Evolutionary conservation across 2,113 vertebrate species (phyloP).

Genomic region (Leucosticte australis): DNA sequence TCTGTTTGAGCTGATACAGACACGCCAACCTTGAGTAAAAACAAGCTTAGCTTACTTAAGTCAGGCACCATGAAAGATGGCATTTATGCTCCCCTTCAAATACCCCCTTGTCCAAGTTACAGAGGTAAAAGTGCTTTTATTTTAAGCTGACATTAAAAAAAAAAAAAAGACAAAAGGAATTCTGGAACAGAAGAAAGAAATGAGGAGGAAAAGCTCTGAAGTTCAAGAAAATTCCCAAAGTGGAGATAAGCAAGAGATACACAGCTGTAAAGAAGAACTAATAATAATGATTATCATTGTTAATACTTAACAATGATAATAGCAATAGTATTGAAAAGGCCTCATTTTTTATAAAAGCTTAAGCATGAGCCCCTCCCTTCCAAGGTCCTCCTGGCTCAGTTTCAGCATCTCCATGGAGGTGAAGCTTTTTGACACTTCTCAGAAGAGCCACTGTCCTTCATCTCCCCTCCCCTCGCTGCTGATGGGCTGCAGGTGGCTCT

Average conservation of each 20-base stretch:
- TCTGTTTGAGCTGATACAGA: not conserved
- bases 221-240: not conserved
- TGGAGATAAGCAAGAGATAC: not conserved
- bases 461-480: not conserved
- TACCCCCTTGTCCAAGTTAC: not conserved
- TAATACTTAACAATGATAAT: too few species aligned
- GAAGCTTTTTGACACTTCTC: not conserved
- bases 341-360: not conserved
- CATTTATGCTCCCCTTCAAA: not conserved
- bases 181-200: not conserved
- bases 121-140: not conserved
- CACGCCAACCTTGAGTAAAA: not conserved
- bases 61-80: not conserved
- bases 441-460: not conserved
- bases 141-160: not conserved
- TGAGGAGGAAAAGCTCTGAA: rapidly evolving
- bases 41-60: not conserved
- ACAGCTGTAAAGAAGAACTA: not conserved
- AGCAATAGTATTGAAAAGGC: not conserved
- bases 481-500: not conserved
- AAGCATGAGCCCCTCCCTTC: not conserved
- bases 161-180: not conserved
- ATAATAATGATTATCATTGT: too few species aligned
- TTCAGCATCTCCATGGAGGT: rapidly evolving
- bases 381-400: not conserved